Conservation (phyloP, 2,113 vertebrate genomes). For the Peromyscus californicus region DNA sequence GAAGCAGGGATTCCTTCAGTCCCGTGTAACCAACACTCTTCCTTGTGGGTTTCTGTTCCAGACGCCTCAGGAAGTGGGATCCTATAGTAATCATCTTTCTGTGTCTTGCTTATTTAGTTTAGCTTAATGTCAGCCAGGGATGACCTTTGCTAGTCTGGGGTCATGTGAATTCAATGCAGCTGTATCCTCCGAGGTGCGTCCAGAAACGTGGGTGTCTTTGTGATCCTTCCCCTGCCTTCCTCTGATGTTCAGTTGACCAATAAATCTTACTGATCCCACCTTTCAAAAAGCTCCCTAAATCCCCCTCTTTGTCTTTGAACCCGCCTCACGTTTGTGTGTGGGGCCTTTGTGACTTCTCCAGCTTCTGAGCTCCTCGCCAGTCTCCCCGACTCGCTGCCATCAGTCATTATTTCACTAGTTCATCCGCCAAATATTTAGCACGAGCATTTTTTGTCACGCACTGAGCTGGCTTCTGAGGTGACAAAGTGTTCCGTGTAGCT, state of each 20-base stretch:
- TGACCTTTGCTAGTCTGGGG: neutral
- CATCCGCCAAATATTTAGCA: neutral
- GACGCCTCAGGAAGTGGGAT: neutral
- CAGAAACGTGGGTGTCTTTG: neutral
- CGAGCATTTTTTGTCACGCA: neutral
- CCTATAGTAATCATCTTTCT: neutral
- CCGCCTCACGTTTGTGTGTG: neutral
- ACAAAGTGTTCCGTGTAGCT: neutral
- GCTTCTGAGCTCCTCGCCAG: neutral
- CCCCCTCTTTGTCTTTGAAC: neutral
- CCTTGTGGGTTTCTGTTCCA: neutral
- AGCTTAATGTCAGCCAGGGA: neutral
- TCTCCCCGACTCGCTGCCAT: neutral
- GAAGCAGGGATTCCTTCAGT: neutral
- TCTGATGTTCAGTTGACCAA: neutral
- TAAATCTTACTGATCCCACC: neutral
- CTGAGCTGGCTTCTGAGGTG: neutral
- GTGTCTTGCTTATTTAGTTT: slow-evolving; percentile 46
- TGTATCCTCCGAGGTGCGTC: neutral
- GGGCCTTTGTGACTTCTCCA: neutral
- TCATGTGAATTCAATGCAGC: too few relatives aligned
- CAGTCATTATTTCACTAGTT: slow-evolving; percentile 1
- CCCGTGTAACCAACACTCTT: neutral
- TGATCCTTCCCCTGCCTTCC: neutral
- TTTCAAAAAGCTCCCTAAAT: neutral